Evolutionary conservation across 1,140 invertebrate genomes (phyloP), one percentile per base, ranked within the genome.

Genomic region (Teleopsis dalmanni): DNA sequence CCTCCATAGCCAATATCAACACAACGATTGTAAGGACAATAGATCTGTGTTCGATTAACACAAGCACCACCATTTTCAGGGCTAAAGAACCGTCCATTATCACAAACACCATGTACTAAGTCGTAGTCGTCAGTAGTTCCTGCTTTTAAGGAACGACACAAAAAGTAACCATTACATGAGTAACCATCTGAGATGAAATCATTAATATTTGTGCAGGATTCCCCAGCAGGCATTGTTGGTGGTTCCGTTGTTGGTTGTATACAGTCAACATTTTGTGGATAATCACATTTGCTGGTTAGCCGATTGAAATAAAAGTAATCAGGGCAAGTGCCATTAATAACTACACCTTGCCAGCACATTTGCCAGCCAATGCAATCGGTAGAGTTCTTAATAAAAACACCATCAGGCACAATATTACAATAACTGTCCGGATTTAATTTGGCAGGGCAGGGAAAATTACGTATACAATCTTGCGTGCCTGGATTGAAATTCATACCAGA

Each of bases 331-430:
- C 52, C 54, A 36, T 55, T 56, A 4, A 62, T 22, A 10, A 63
- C 35, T 13, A 50, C 16, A 3, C 29, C 26, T n/a, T 55, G 38
- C 64, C 60, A 65, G 48, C 65, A 68, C 55, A 61, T 47, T 40
- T 61, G 53, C 19, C 46, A 68, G 37, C 54, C 60, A 26, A 51
- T 57, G 44, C 65, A 68, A 21, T 34, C 58, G 3, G 14, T 41
- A 0, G 50, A 4, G 31, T 59, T 50, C 45, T 65, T 63, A 7
- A 63, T 52, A 14, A 65, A 65, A 0, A 65, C 60, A 1, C 65
- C 65, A 18, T 68, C 64, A 1, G 64, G 54, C 18, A 68, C 26
- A n/a, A 67, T 63, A 36, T 68, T 64, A 44, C 65, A 68, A 9
- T 44, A 54, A 36, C 51, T 59, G 18, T 68, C 60, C 10, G 62